Evolutionary conservation across 2,113 vertebrate genomes (phyloP), one percentile per base, ranked within the genome.

Genomic region (Anarrhichthys ocellatus): DNA sequence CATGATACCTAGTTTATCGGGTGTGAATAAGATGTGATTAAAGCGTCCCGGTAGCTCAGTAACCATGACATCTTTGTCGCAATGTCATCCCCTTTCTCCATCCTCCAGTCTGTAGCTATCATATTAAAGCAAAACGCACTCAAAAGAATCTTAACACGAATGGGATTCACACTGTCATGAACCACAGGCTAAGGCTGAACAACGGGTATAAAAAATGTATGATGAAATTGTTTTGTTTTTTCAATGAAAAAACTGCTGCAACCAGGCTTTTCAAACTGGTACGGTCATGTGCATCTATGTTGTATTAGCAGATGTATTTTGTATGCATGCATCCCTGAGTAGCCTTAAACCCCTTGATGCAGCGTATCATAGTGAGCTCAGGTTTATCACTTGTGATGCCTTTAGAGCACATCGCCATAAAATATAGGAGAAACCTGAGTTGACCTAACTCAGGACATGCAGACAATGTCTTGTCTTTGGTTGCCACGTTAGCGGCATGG

Each of bases 11-110:
- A 77, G 4, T 91, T 91, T 84, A 91, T 89, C 68, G 32, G 78
- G 75, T 87, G 83, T 86, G 91, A 89, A 91, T 91, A 84, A 88
- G 80, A 91, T 89, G 80, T 85, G 87, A 91, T 91, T 90, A 88
- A 90, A 89, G 81, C 22, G 64, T 84, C 85, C 74, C 29, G 9
- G 81, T 40, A 59, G 86, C 87, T 87, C 84, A 85, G 88, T 64
- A 73, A 87, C 84, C 90, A 79, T 92, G 91, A 89, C 87, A 89
- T 91, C 91, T 91, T 79, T 89, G 79, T 91, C 11, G 13, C 59
- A 36, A 62, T 58, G 78, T 81, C 80, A 52, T 56, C 76, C 18
- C 68, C 59, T 61, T 62, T 80, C 72, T 64, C 62, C 58, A 29
- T 61, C 22, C 69, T 65, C 22, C 64, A 73, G 42, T 64, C 59